Evolutionary conservation across 2,113 vertebrate genomes (phyloP), one percentile per base, ranked within the genome.

Genomic region (Hydrochoerus hydrochaeris): DNA sequence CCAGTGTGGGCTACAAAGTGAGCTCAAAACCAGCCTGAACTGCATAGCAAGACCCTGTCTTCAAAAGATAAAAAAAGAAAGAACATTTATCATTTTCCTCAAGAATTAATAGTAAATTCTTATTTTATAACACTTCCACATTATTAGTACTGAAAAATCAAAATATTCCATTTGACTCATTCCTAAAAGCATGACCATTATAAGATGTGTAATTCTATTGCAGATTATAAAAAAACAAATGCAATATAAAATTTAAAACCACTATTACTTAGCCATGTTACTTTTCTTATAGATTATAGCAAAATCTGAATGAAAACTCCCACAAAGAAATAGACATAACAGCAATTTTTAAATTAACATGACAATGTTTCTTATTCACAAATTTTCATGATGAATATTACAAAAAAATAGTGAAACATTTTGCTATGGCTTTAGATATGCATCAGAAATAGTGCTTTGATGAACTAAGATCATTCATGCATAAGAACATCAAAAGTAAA

Each of bases 401-500:
- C 4, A 88, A 78, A 41, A 75, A 91, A 85, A n/a, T 38, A 41
- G 32, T 77, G 1, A 73, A 85, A 85, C 26, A 5, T 85, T 20
- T 88, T 88, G 24, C 1, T 69, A 84, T 30, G 86, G 46, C 41
- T 85, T 87, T 85, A 92, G 26, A 14, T n/a, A 19, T 22, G 30
- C 7, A 54, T 85, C 62, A n/a, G 1, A 89, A 97, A 94, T 22
- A 57, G 85, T 77, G 10, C 1, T 10, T 52, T 95, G 13, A 69
- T 97, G 30, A 65, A 7, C 49, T 62, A 22, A 94, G 10, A 3
- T 19, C 82, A 90, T 95, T 22, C 41, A 0, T 0, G 22, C 65
- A 65, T 90, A 60, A 95, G 84, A 97, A 93, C 0, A 1, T 69
- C 62, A 95, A 97, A 97, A 96, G 20, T 62, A 26, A 17, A 90